These are phyloP conservation scores for Aethes cnicana DNA, from an alignment of 2,888 invertebrate species.

Conservation along the genomic window DNA sequence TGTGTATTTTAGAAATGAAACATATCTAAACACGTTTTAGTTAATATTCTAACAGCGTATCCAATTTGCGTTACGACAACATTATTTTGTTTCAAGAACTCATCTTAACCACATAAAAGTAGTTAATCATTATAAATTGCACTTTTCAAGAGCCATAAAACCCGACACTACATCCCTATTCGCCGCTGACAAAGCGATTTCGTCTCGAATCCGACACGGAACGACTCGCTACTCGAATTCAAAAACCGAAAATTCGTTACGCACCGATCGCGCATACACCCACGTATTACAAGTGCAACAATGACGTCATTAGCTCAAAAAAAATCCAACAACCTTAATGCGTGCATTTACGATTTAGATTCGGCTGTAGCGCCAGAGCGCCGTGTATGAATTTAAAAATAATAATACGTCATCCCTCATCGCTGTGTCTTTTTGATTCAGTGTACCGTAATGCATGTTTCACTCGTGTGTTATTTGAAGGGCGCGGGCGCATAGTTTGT, in stretches of 20 bases:
- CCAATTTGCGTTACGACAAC: too few relatives aligned
- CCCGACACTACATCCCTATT: slow-evolving; percentile 19
- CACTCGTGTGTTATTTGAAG: slow-evolving; percentile 70
- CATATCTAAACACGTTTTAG: too few relatives aligned
- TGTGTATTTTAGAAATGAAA: too few relatives aligned
- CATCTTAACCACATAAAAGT: not conserved
- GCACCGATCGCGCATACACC: slow-evolving; percentile 65
- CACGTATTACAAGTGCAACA: slow-evolving; percentile 68
- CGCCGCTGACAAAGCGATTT: slow-evolving; percentile 35
- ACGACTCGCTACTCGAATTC: too few relatives aligned
- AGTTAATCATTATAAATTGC: slow-evolving; percentile 23
- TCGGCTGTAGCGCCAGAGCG: slow-evolving; percentile 41
- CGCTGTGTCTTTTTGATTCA: slow-evolving; percentile 74
- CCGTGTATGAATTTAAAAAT: slow-evolving; percentile 74
- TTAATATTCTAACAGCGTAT: too few relatives aligned
- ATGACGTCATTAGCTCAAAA: slow-evolving; percentile 59
- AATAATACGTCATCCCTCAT: slow-evolving; percentile 70
- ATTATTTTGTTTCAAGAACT: not conserved
- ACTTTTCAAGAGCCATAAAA: slow-evolving; percentile 26
- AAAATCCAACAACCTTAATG: slow-evolving; percentile 26
- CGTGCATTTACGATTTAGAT: slow-evolving; percentile 39
- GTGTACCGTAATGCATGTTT: slow-evolving; percentile 63
- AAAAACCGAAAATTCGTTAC: slow-evolving; percentile 62
- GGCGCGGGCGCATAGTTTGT: slow-evolving; percentile 50
- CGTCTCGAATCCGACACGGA: slow-evolving; percentile 48